Base-by-base conservation (phyloP, 2,797 vertebrate species). In the Prunella strophiata region DNA sequence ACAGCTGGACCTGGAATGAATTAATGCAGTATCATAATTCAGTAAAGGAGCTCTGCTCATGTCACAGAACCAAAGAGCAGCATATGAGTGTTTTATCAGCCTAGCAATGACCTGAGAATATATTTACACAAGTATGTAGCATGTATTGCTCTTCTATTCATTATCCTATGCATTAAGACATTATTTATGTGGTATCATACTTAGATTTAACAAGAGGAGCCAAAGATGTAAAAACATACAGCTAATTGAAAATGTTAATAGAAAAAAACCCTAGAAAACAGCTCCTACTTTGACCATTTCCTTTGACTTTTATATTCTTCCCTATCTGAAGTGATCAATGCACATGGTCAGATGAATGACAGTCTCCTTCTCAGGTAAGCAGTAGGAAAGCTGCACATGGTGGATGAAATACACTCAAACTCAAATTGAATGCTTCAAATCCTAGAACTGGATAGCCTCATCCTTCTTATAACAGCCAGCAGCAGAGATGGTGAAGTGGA, bases 1-100 rank as follows among this genome's bases (percentile, higher is more conserved):
- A 75, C 80, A 88, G 89, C 79, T 88, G 66, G 91, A 91, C 78
- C 54, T 83, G 75, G 76, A 93, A 80, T 78, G 61, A 94, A 92
- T 93, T 72, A 88, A 75, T 96, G 58, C 36, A 75, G 30, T 77
- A 57, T 75, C 84, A 62, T 93, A 92, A 81, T 75, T 95, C 89
- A 85, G 54, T 72, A 40, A 91, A 85, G 40, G 34, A 92, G 57
- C 61, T 88, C 75, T 85, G 73, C 51, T 81, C 17, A 6, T 88
- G 84, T 80, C 84, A 74, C 50, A 92, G 66, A 89, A 77, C 30
- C 43, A 61, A 74, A 89, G 30, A 80, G 54, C 36, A 70, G 63
- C 2, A 1, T 84, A 34, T 40, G 55, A 90, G 36, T 77, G 38
- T 84, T 91, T 94, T 91, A 79, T 89, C 54, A 85, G n/a, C 51